phyloP scores from a whole-genome alignment of 2,113 vertebrate genomes.

The Neodon shergylaensis region DNA sequence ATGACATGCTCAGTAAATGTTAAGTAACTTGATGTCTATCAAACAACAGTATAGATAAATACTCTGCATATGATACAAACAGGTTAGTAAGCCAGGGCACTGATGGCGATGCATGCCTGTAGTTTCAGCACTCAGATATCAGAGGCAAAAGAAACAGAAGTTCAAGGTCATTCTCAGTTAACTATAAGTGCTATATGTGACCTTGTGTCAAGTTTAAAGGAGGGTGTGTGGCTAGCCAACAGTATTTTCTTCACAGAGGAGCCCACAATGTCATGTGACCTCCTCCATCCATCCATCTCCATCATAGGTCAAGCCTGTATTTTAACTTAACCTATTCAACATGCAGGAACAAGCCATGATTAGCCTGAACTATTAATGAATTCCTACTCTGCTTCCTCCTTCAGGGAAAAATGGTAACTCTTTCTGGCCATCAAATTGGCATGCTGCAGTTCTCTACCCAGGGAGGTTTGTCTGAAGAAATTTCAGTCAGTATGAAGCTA shows the following conservation, averaged over 20 bases:
- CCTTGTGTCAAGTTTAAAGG: not conserved
- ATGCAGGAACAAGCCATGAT: not conserved
- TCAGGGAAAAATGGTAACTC: not conserved
- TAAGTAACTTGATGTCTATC: too few species aligned
- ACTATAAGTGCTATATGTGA: too few species aligned
- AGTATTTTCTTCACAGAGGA: not conserved
- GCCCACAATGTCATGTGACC: not conserved
- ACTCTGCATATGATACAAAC: conserved; percentile 2
- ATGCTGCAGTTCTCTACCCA: not conserved
- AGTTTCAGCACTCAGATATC: too few species aligned
- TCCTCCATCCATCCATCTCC: not conserved
- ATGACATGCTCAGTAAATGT: not conserved
- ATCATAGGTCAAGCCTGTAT: not conserved
- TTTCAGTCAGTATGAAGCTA: not conserved
- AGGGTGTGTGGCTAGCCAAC: fast-evolving
- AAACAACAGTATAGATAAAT: not conserved
- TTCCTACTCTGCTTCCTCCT: not conserved
- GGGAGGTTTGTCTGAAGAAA: not conserved
- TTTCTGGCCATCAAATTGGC: not conserved
- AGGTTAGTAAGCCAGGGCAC: not conserved
- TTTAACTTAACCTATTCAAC: not conserved
- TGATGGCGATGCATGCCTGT: not conserved
- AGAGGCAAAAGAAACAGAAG: not conserved
- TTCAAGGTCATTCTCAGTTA: not conserved
- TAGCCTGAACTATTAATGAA: not conserved